Evolutionary conservation across 2,113 vertebrate species (phyloP).

Genomic region (Plecotus auritus): DNA sequence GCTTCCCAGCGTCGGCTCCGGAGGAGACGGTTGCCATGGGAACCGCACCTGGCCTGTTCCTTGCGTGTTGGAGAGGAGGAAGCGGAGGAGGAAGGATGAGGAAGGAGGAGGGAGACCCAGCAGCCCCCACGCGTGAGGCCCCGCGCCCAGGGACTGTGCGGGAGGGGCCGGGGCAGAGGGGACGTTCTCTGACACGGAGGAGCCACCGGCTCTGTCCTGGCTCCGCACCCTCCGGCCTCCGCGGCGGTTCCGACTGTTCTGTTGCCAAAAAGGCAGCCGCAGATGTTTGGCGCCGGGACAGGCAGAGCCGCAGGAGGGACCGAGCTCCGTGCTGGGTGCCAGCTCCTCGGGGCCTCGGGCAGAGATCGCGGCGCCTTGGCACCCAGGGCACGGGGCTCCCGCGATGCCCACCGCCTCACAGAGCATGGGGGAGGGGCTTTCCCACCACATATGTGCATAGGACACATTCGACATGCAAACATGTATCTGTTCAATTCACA

Average conservation of each 20-base stretch:
- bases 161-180: rapidly evolving
- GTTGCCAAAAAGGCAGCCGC: background rate
- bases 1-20: slow-evolving; percentile 58
- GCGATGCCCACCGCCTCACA: rapidly evolving
- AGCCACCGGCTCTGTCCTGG: too few species aligned
- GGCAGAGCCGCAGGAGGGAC: rapidly evolving
- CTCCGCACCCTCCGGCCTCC: background rate
- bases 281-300: rapidly evolving
- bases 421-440: too few species aligned
- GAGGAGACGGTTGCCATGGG: slow-evolving; percentile 76
- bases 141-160: rapidly evolving
- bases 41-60: slow-evolving; percentile 77
- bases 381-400: rapidly evolving
- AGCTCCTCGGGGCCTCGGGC: rapidly evolving
- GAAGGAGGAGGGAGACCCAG: background rate
- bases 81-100: slow-evolving; percentile 56
- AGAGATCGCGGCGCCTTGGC: rapidly evolving
- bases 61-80: slow-evolving; percentile 53
- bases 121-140: background rate
- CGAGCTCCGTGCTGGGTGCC: background rate
- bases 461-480: background rate
- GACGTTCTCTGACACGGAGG: background rate
- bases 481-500: rapidly evolving
- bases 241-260: background rate
- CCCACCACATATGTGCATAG: rapidly evolving